Evolutionary conservation across 2,888 invertebrate species (phyloP), one percentile per base, ranked within the genome.

Genomic region (Drosophila mimica): DNA sequence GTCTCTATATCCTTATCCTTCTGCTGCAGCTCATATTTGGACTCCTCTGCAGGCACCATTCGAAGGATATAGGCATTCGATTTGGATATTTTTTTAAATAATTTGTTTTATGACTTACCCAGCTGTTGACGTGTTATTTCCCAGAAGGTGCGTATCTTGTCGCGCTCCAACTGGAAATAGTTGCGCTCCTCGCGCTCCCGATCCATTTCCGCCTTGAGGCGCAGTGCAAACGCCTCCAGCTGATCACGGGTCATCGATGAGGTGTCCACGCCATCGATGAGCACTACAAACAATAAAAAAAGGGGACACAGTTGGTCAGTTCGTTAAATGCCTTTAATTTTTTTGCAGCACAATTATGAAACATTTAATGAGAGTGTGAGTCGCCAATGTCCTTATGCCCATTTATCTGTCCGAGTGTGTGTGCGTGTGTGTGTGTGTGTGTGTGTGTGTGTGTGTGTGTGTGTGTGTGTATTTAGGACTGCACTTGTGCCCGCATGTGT

Each of bases 81-180:
- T n/a, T n/a, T 46, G 8, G 2, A 8, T 46, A 15, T 46, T 46
- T 15, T 2, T 4, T 25, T 15, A 15, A 15, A 25, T 46, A 15
- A 25, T 25, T 25, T 17, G 7, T 17, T 11, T 59, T 54, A n/a
- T 61, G 25, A 80, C 84, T 98, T 97, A 90, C 98, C 97, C 49
- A 98, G 93, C 91, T 99, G 97, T 84, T 97, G 96, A 80, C 97
- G 95, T 0, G 98, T 97, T 63, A 99, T 98, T 93, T 99, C 98
- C 99, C 99, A 99, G 92, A 98, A 98, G 5, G 97, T 97, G 81
- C 98, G 95, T 20, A 99, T 94, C 93, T 98, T 98, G 92, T 99
- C 99, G 82, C 99, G 94, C 94, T 99, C 99, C 87, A 99, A 93
- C 93, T 99, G 99, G 90, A 98, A 99, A 92, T 97, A 99, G 93